Percentiles rank a stretch among this genome's conserved stretches.
Evolutionary conservation across 2,888 invertebrate genomes (phyloP).

Genomic region (Aethes cnicana): DNA sequence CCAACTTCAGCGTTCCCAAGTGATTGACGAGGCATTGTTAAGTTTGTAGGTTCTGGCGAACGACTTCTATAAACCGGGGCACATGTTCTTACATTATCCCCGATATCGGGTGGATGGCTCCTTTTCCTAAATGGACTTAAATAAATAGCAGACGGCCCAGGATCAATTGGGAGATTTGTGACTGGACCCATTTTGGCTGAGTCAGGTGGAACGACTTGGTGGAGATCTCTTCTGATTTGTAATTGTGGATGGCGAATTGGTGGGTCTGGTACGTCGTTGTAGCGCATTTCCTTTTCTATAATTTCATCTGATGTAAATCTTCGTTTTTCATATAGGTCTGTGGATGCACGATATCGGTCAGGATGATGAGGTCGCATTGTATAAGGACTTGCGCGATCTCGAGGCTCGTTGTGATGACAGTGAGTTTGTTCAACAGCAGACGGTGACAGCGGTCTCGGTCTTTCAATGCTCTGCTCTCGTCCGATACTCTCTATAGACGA

Average conservation of each 20-base stretch:
- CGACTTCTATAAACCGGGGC: constrained; percentile 67
- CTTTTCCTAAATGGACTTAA: constrained; percentile 82
- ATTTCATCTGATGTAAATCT: constrained; percentile 74
- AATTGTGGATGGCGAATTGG: constrained; percentile 82
- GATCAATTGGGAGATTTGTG: constrained; percentile 71
- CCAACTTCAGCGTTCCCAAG: constrained; percentile 61
- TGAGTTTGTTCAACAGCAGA: constrained; percentile 83
- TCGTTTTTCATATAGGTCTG: constrained; percentile 70
- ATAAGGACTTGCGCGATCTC: constrained; percentile 83
- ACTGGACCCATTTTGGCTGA: constrained; percentile 65
- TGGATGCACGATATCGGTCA: constrained; percentile 63
- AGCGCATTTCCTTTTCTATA: constrained; percentile 74
- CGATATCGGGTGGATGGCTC: constrained; percentile 78
- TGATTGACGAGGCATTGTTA: constrained; percentile 69
- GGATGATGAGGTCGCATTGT: constrained; percentile 89
- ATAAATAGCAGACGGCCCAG: constrained; percentile 72
- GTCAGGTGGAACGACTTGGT: constrained; percentile 78
- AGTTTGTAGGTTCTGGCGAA: constrained; percentile 77
- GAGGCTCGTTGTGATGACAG: constrained; percentile 85
- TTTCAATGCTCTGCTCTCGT: constrained; percentile 71
- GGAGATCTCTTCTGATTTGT: constrained; percentile 90
- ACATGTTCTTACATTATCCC: constrained; percentile 68
- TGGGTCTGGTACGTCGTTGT: constrained; percentile 72
- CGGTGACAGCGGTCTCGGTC: constrained; percentile 63
- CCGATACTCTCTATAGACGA: constrained; percentile 78